These are phyloP conservation scores for Axinella damicornis DNA, from an alignment of 37 sponge, comb jelly and placozoan species.

Conservation along the genomic window DNA sequence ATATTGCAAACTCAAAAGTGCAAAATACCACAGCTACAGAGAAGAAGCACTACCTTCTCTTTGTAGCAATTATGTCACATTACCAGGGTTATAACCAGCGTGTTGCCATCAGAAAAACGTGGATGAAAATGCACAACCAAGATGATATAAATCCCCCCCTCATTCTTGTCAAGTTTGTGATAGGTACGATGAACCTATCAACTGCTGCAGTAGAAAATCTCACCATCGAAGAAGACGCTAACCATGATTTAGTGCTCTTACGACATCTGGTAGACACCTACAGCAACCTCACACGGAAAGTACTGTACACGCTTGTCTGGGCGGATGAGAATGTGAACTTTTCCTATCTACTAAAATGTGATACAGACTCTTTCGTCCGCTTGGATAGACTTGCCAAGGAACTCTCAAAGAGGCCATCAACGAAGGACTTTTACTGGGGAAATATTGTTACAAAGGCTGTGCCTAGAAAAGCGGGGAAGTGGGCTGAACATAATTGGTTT, in stretches of 20 bases:
- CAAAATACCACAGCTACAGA: too few relatives aligned
- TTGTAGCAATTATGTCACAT: conserved; percentile 38
- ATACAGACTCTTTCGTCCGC: conserved; percentile 75
- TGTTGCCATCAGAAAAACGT: conserved; percentile 75
- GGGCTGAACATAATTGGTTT: conserved; percentile 81
- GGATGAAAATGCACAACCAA: conserved; percentile 49
- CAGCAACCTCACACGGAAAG: conserved; percentile 61
- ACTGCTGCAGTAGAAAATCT: too few relatives aligned
- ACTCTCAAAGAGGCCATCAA: conserved; percentile 4
- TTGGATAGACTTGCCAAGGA: conserved; percentile 37
- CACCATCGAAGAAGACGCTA: too few relatives aligned
- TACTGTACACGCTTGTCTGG: conserved; percentile 58
- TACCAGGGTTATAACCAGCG: conserved; percentile 35
- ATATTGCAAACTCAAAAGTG: too few relatives aligned
- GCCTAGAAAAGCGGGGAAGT: too few relatives aligned
- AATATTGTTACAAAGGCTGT: too few relatives aligned
- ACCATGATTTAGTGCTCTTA: too few relatives aligned
- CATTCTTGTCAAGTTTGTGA: too few relatives aligned
- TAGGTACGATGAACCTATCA: too few relatives aligned
- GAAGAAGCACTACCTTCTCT: conserved; percentile 23
- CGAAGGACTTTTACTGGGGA: conserved; percentile 43
- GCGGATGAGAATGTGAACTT: conserved; percentile 13
- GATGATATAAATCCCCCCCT: background rate
- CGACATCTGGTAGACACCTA: conserved; percentile 30
- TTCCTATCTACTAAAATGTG: conserved; percentile 71